Conservation (phyloP, 2,888 invertebrate species). For the Emmelina monodactyla region DNA sequence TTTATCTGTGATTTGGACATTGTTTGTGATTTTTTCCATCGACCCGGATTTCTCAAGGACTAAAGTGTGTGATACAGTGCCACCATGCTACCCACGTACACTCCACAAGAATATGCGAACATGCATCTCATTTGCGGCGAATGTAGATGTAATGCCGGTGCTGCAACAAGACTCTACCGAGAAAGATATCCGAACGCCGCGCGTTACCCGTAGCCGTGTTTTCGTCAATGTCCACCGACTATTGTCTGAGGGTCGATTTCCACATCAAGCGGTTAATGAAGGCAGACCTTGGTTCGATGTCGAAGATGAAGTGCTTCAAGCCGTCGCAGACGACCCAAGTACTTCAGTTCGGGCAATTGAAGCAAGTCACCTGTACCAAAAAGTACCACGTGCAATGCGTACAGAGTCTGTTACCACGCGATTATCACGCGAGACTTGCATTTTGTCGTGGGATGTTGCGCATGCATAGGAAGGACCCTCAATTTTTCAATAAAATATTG, state of each 20-base stretch:
- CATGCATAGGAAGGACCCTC: no score
- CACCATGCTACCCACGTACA: conserved; percentile 5
- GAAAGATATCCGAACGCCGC: conserved; percentile 11
- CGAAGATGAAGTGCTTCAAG: conserved; percentile 5
- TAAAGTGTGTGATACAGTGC: no score
- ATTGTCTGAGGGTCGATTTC: conserved; percentile 6
- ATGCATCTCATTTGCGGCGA: conserved; percentile 17
- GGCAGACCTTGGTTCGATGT: conserved; percentile 2
- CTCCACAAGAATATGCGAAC: conserved; percentile 13
- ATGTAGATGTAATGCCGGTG: conserved; percentile 12
- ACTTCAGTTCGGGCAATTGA: conserved; percentile 6
- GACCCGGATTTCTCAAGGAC: no score
- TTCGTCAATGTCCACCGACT: conserved; percentile 11
- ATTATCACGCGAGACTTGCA: no score
- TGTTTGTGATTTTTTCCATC: no score
- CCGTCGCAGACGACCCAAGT: conserved; percentile 8
- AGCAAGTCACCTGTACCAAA: no score
- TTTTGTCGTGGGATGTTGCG: no score
- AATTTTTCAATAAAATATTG: no score
- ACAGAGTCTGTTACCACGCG: no score
- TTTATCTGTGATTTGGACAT: no score
- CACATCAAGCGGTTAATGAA: conserved; percentile 6
- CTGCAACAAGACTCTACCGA: conserved; percentile 13
- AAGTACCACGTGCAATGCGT: no score
- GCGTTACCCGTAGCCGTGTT: conserved; percentile 10